These are phyloP conservation scores for Apocheima hispidaria DNA, from an alignment of 2,888 invertebrate genomes.

Conservation along the genomic window DNA sequence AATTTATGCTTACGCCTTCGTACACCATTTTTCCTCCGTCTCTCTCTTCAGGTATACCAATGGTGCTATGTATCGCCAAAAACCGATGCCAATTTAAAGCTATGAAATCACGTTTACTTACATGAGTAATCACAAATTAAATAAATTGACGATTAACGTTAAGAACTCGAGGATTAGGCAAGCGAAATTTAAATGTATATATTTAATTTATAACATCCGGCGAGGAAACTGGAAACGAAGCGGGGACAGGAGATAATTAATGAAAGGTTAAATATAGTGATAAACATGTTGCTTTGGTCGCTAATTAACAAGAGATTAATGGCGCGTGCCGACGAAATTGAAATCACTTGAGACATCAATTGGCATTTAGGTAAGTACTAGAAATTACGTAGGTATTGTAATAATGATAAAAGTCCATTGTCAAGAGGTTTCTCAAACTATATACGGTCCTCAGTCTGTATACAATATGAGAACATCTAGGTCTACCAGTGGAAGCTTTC, in stretches of 20 bases:
- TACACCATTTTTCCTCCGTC: too few relatives aligned
- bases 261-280: slow-evolving; percentile 24
- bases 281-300: slow-evolving; percentile 21
- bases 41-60: too few relatives aligned
- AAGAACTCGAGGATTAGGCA: slow-evolving; percentile 37
- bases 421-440: too few relatives aligned
- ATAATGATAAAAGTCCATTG: too few relatives aligned
- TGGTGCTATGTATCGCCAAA: too few relatives aligned
- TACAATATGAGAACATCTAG: too few relatives aligned
- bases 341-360: not conserved
- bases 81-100: slow-evolving; percentile 16
- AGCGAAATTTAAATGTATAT: slow-evolving; percentile 34
- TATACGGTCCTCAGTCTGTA: too few relatives aligned
- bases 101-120: slow-evolving; percentile 14
- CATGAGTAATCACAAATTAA: slow-evolving; percentile 25
- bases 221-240: slow-evolving; percentile 23
- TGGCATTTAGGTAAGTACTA: not conserved
- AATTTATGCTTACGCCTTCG: too few relatives aligned
- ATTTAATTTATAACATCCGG: slow-evolving; percentile 26
- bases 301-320: slow-evolving; percentile 12
- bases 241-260: slow-evolving; percentile 21
- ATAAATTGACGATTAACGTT: slow-evolving; percentile 23
- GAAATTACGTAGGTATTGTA: too few relatives aligned
- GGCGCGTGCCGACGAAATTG: slow-evolving; percentile 8
- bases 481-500: too few relatives aligned